Conservation (phyloP, 2,113 vertebrate genomes). For the Neotragus moschatus region DNA sequence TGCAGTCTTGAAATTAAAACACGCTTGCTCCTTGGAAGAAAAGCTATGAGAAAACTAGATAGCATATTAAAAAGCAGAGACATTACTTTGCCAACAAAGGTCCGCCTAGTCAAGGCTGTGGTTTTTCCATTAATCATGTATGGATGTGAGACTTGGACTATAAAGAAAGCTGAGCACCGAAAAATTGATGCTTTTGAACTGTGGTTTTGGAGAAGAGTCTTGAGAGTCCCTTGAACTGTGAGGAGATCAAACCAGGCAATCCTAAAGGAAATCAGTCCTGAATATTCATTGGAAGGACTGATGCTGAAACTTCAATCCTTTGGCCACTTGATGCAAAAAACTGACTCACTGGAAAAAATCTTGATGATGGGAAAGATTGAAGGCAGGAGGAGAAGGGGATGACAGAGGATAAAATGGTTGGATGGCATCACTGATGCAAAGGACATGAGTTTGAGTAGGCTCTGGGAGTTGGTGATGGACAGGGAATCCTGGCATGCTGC, state of each 20-base stretch:
- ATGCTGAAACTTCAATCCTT: neutral
- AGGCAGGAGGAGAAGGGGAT: too few species aligned
- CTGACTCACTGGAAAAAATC: too few species aligned
- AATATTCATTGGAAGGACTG: neutral
- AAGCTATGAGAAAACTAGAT: neutral
- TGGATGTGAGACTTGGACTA: neutral
- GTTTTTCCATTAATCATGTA: neutral
- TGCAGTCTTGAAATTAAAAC: neutral
- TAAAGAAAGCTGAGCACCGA: neutral
- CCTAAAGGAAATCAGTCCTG: neutral
- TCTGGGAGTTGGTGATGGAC: neutral
- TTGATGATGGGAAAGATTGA: too few species aligned
- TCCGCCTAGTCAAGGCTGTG: fast-evolving
- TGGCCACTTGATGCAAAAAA: neutral
- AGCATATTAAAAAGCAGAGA: neutral
- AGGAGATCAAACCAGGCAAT: neutral
- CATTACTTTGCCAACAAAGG: neutral
- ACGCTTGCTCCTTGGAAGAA: neutral
- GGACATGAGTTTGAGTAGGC: neutral
- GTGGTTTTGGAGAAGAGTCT: neutral
- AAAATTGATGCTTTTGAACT: neutral
- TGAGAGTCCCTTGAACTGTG: neutral
- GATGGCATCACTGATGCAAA: neutral
- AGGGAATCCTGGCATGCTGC: neutral
- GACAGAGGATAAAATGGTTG: neutral